Evolutionary conservation across 2,888 invertebrate genomes (phyloP).

Genomic region (Actias luna): DNA sequence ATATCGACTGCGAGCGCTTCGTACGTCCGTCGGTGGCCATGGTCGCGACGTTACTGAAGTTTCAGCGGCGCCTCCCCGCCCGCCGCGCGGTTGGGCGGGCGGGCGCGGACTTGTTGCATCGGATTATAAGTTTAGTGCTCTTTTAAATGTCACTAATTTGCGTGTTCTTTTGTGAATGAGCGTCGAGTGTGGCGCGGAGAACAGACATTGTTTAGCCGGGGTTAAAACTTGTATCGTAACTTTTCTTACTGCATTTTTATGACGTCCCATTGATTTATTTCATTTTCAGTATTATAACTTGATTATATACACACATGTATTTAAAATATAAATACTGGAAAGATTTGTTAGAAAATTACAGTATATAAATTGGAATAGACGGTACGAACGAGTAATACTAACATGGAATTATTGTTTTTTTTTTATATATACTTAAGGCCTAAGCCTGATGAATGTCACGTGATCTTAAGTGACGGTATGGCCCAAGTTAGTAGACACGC

Average conservation of each 20-base stretch:
- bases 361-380: neutral
- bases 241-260: neutral
- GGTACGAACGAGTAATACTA: slow-evolving; percentile 1
- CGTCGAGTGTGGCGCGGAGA: neutral
- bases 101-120: slow-evolving; percentile 73
- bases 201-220: neutral
- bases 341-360: neutral
- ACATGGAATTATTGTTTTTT: neutral
- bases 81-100: slow-evolving; percentile 29
- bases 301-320: neutral
- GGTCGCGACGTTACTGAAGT: slow-evolving; percentile 76
- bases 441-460: no score
- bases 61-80: slow-evolving; percentile 23
- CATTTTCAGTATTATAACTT: neutral
- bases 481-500: no score
- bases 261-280: neutral
- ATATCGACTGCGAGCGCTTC: slow-evolving; percentile 89
- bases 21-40: slow-evolving; percentile 85
- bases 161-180: slow-evolving; percentile 37
- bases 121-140: slow-evolving; percentile 54
- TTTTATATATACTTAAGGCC: no score
- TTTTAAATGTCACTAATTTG: slow-evolving; percentile 61
- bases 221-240: neutral
- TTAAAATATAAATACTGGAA: neutral
- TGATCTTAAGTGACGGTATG: no score